A percentile compares a stretch with the other conserved stretches of the same genome.
Conservation (phyloP, 1,140 invertebrate genomes). For the Formica exsecta region DNA sequence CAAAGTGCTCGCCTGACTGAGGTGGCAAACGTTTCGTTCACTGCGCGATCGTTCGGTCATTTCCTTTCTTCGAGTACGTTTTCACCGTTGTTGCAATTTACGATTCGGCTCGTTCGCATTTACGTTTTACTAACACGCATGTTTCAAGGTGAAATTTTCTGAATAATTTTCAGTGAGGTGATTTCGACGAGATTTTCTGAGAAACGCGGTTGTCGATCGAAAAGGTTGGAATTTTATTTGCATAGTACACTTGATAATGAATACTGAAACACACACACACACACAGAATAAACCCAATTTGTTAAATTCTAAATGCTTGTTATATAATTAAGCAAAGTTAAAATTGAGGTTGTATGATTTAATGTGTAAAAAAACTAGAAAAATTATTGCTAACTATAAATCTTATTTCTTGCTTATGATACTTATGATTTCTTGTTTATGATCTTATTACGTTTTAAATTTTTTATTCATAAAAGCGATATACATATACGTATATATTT, state of each 20-base stretch:
- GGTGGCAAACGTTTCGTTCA: slow-evolving; percentile 33
- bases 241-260: neutral
- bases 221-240: neutral
- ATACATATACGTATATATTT: too few species aligned
- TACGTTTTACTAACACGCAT: neutral
- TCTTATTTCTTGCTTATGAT: neutral
- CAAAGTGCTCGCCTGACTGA: slow-evolving; percentile 40
- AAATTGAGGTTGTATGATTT: neutral
- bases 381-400: neutral
- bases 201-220: neutral
- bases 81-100: slow-evolving; percentile 10
- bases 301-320: neutral
- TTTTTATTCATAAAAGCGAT: neutral
- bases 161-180: slow-evolving; percentile 30
- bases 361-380: neutral
- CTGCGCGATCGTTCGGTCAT: slow-evolving; percentile 24
- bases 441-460: neutral
- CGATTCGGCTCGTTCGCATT: neutral
- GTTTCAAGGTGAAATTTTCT: neutral
- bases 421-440: too few species aligned
- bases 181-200: slow-evolving; percentile 22
- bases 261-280: neutral
- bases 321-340: neutral
- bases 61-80: slow-evolving; percentile 29
- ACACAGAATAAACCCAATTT: neutral